Evolutionary conservation across 2,797 vertebrate species (phyloP).

Genomic region (Discoglossus pictus): DNA sequence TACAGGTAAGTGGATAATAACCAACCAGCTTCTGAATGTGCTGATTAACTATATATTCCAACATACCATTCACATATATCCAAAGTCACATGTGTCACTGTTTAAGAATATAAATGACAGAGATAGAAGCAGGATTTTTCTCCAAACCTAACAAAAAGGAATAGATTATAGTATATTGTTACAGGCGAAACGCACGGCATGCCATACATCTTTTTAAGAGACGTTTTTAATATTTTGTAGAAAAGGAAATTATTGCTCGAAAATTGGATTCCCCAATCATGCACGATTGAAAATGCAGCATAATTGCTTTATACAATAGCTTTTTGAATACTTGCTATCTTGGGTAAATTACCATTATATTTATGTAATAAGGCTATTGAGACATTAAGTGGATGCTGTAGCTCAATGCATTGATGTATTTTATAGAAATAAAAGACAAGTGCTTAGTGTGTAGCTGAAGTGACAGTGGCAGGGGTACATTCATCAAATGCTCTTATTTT

Average conservation of each 20-base stretch:
- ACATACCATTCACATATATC: no score
- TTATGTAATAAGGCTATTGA: constrained; percentile 20
- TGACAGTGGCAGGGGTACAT: no score
- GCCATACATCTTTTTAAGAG: background rate
- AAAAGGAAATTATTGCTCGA: constrained; percentile 6
- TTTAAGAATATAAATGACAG: no score
- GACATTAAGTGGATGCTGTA: constrained; percentile 4
- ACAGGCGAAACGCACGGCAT: background rate
- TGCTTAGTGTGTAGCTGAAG: background rate
- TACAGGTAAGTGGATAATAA: constrained; percentile 68
- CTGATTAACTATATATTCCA: background rate
- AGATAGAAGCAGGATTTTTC: no score
- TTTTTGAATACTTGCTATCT: constrained; percentile 4
- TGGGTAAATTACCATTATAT: constrained; percentile 14
- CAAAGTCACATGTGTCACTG: no score
- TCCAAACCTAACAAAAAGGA: no score
- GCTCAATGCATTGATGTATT: constrained; percentile 2
- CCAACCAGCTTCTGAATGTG: background rate
- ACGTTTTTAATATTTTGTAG: constrained; percentile 15
- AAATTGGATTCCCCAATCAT: constrained; percentile 13
- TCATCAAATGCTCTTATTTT: no score
- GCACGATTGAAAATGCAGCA: constrained; percentile 4
- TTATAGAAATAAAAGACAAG: constrained; percentile 5
- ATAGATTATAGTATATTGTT: constrained; percentile 7
- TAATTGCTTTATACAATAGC: background rate